phyloP scores from a whole-genome alignment of 2,888 invertebrate genomes.

The Leptinotarsa peninsularis region DNA sequence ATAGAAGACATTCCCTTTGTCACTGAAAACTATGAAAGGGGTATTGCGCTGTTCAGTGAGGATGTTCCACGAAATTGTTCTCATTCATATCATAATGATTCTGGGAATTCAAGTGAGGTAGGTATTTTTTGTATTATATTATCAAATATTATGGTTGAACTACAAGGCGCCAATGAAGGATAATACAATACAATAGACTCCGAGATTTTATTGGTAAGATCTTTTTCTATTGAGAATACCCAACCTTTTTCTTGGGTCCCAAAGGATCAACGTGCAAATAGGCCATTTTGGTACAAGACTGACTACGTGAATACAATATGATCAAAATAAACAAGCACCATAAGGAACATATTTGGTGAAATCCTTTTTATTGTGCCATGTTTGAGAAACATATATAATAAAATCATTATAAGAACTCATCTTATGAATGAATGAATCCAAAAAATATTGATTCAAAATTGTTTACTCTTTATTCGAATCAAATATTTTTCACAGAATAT shows the following conservation, averaged over 20 bases:
- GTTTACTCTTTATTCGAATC: background rate
- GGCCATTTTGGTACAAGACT: background rate
- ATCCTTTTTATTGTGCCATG: background rate
- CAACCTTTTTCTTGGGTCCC: background rate
- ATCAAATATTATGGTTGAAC: background rate
- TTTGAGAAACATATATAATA: background rate
- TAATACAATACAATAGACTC: background rate
- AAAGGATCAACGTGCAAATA: background rate
- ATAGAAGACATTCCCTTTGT: background rate
- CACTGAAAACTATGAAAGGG: conserved; percentile 2
- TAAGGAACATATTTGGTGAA: background rate
- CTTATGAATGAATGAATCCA: background rate
- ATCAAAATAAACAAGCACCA: background rate
- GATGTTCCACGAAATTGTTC: background rate
- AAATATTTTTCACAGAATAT: background rate
- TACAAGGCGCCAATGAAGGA: background rate
- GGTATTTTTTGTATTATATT: background rate
- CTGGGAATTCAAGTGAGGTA: background rate
- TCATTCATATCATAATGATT: background rate
- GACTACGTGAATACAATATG: background rate
- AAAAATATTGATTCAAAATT: background rate
- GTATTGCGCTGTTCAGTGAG: background rate
- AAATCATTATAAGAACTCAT: background rate
- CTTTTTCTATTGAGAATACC: background rate
- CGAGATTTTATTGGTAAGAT: background rate